phyloP scores from a whole-genome alignment of 2,888 invertebrate genomes.

The Lacanobia oleracea region DNA sequence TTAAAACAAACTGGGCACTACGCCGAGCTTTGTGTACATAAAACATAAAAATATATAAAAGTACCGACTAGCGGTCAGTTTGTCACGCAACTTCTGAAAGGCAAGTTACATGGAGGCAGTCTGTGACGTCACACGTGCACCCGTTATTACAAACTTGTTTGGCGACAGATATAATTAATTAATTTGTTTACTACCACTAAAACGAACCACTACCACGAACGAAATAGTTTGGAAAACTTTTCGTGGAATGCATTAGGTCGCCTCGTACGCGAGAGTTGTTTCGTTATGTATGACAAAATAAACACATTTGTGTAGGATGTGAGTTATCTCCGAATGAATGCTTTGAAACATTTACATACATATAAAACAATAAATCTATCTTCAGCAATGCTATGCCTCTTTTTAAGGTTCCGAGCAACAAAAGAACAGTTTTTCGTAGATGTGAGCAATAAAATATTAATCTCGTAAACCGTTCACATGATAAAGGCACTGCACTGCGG shows the following conservation, averaged over 20 bases:
- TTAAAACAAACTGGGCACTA: slow-evolving; percentile 64
- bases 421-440: slow-evolving; percentile 33
- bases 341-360: slow-evolving; percentile 16
- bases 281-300: slow-evolving; percentile 5
- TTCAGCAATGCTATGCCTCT: slow-evolving; percentile 15
- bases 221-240: slow-evolving; percentile 10
- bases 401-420: slow-evolving; percentile 27
- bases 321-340: slow-evolving; percentile 3
- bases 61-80: slow-evolving; percentile 43
- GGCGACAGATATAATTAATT: slow-evolving; percentile 37
- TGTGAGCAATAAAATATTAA: slow-evolving; percentile 55
- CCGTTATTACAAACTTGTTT: slow-evolving; percentile 41
- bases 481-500: slow-evolving; percentile 68
- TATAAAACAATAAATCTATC: slow-evolving; percentile 34
- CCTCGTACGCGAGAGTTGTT: not conserved
- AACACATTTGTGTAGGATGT: slow-evolving; percentile 1
- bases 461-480: slow-evolving; percentile 35
- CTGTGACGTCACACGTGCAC: slow-evolving; percentile 25
- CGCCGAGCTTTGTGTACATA: slow-evolving; percentile 51
- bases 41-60: slow-evolving; percentile 40
- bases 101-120: slow-evolving; percentile 46
- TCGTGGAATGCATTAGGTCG: not conserved
- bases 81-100: slow-evolving; percentile 56
- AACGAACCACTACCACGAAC: not conserved
- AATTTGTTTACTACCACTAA: slow-evolving; percentile 33